phyloP scores from a whole-genome alignment of 2,797 vertebrate genomes.

The Scolopax bukidnonensis region DNA sequence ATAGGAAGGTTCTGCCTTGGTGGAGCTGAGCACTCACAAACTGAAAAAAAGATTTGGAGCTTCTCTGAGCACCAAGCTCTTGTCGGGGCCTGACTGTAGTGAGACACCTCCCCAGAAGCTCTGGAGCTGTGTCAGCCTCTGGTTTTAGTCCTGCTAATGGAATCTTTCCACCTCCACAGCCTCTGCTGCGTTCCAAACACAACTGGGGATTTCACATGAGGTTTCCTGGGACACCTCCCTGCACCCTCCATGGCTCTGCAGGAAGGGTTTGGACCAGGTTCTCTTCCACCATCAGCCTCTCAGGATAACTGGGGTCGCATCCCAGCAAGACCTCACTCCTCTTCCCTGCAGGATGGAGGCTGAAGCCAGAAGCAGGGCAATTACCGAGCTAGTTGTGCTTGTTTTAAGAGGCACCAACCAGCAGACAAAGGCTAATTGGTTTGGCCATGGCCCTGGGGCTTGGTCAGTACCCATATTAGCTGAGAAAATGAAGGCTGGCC shows the following conservation, averaged over 20 bases:
- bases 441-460: neutral
- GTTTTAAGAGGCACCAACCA: neutral
- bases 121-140: neutral
- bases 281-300: neutral
- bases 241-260: fast-evolving
- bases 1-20: neutral
- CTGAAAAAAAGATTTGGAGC: neutral
- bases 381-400: neutral
- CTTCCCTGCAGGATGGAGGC: neutral
- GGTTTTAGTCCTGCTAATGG: neutral
- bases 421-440: neutral
- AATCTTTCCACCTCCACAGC: neutral
- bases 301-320: neutral
- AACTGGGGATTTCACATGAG: neutral
- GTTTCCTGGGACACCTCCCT: neutral
- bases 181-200: neutral
- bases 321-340: neutral
- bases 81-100: neutral
- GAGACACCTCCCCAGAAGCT: neutral
- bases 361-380: neutral
- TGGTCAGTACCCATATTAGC: neutral
- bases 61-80: neutral
- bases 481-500: constrained; percentile 16
- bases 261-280: neutral
- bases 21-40: neutral